A percentile compares a stretch with the other conserved stretches of the same genome.
Conservation (phyloP, 2,888 invertebrate genomes). For the Rotaria magnacalcarata region DNA sequence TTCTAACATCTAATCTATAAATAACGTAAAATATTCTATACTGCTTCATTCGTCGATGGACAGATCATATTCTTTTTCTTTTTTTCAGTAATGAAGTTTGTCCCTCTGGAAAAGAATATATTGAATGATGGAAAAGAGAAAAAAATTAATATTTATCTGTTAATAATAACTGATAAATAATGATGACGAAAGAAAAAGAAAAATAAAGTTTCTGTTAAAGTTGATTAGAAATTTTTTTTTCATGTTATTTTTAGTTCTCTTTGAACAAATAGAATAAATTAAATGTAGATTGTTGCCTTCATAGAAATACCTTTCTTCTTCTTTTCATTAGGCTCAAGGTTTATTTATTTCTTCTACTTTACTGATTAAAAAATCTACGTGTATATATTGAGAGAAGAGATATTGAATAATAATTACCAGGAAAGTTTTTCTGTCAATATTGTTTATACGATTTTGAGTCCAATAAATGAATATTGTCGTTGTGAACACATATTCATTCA, state of each 20-base stretch:
- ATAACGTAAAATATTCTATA: neutral
- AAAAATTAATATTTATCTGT: constrained; percentile 24
- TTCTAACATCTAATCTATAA: constrained; percentile 1
- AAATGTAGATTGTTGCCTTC: constrained; percentile 2
- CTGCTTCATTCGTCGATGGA: neutral
- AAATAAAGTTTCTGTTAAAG: neutral
- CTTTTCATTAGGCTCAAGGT: neutral
- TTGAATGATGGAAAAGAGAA: neutral
- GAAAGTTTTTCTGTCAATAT: neutral
- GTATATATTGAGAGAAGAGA: neutral
- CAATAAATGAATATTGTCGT: neutral
- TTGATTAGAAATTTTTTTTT: neutral
- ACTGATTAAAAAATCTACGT: neutral
- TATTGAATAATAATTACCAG: neutral
- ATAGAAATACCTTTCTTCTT: neutral
- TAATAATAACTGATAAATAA: constrained; percentile 20
- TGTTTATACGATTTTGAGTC: neutral
- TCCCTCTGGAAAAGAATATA: neutral
- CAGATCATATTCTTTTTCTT: neutral
- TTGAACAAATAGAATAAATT: constrained; percentile 19
- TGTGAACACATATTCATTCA: neutral
- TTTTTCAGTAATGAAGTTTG: neutral
- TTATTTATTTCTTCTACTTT: neutral
- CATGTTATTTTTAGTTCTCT: neutral
- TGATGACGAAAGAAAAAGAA: constrained; percentile 2